Evolutionary conservation across 2,888 invertebrate species (phyloP).

Genomic region (Apodemia zela): DNA sequence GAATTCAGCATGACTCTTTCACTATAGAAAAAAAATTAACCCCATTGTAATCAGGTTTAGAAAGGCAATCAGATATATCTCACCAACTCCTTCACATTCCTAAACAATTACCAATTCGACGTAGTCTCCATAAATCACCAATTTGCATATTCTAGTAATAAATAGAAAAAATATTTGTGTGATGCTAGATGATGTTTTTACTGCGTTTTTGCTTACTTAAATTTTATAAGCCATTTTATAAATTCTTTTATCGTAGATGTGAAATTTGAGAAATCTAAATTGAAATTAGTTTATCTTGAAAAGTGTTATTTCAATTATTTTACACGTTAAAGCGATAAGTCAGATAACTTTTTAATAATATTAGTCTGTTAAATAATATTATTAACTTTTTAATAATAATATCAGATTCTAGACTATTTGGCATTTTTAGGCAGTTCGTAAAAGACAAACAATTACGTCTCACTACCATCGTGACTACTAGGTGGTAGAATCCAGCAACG

Average conservation of each 20-base stretch:
- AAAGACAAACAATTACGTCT: too few species aligned
- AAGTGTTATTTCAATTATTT: too few species aligned
- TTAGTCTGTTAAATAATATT: too few species aligned
- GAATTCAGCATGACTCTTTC: background rate
- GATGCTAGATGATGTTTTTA: background rate
- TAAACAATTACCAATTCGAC: conserved; percentile 10
- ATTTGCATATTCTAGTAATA: conserved; percentile 7
- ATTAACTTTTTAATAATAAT: too few species aligned
- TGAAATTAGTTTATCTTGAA: too few species aligned
- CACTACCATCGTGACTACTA: too few species aligned
- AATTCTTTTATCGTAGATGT: background rate
- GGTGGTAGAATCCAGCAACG: too few species aligned
- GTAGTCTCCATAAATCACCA: conserved; percentile 1
- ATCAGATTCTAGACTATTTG: too few species aligned
- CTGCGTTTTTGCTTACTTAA: background rate
- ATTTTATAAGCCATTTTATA: background rate
- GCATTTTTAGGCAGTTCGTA: too few species aligned
- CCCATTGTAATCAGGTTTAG: conserved; percentile 12
- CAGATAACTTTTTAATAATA: too few species aligned
- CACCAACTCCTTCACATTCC: conserved; percentile 3
- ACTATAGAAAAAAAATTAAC: background rate
- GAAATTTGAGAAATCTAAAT: background rate
- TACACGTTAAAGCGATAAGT: too few species aligned
- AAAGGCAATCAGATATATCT: conserved; percentile 8
- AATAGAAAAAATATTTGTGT: background rate